Conservation (phyloP, 2,797 vertebrate genomes). For the Ispidina picta region DNA sequence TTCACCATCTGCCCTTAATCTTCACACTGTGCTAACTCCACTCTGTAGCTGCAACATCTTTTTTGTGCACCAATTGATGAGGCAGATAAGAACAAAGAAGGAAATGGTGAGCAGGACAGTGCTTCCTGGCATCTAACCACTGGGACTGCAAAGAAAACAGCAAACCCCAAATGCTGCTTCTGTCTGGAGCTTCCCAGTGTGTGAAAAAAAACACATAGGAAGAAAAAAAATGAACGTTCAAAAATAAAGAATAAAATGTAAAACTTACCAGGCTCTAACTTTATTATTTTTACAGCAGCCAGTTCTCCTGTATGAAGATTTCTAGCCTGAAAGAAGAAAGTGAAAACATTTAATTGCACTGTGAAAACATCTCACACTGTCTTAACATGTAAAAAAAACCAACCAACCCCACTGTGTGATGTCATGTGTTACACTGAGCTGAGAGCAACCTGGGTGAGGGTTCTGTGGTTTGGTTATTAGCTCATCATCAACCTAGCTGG, state of each 20-base stretch:
- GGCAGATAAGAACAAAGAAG: background rate
- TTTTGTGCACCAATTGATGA: background rate
- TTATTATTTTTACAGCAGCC: slow-evolving; percentile 98
- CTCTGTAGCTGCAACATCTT: background rate
- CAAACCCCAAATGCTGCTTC: background rate
- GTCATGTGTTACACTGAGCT: background rate
- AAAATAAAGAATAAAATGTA: slow-evolving; percentile 7
- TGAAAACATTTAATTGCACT: background rate
- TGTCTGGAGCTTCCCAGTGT: background rate
- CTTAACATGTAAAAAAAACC: background rate
- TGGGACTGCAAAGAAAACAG: background rate
- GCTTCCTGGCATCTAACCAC: slow-evolving; percentile 40
- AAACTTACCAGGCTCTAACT: slow-evolving; percentile 95
- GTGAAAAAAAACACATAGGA: slow-evolving; percentile 27
- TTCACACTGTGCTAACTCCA: background rate
- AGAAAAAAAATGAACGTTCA: background rate
- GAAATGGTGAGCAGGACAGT: background rate
- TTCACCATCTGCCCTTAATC: background rate
- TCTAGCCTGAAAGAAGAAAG: slow-evolving; percentile 88
- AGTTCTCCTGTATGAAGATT: slow-evolving; percentile 94
- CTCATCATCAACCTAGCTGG: background rate
- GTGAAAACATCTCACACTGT: background rate
- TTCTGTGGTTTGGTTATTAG: background rate
- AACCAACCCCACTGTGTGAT: background rate
- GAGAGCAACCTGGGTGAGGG: background rate